These are phyloP conservation scores for Drosophila truncata DNA, from an alignment of 1,140 invertebrate species.

Conservation along the genomic window DNA sequence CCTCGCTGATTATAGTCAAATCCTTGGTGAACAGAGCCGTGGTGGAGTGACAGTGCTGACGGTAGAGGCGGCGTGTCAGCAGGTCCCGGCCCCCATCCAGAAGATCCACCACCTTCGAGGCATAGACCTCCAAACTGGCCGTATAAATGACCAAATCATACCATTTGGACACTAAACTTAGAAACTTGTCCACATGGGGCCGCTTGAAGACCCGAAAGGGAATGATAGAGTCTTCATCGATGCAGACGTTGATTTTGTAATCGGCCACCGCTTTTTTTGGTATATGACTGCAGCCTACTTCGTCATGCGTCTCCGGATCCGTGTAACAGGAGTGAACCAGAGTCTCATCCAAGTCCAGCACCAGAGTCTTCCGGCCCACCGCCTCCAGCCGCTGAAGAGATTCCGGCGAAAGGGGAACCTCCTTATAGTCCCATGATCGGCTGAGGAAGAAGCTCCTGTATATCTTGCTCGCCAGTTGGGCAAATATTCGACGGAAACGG, in stretches of 20 bases:
- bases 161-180: conserved; percentile 56
- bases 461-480: conserved; percentile 4
- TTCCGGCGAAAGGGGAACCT: conserved; percentile 24
- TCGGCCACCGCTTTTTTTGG: conserved; percentile 49
- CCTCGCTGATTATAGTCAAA: conserved; percentile 34
- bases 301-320: conserved; percentile 48
- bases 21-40: conserved; percentile 46
- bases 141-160: conserved; percentile 70
- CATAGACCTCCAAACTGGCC: conserved; percentile 65
- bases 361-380: conserved; percentile 41
- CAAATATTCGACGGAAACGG: conserved; percentile 8
- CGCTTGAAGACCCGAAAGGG: conserved; percentile 61
- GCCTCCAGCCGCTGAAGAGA: not conserved
- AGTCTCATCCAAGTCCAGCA: conserved; percentile 69
- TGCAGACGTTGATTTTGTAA: conserved; percentile 23
- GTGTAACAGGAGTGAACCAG: conserved; percentile 69
- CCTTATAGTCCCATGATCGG: conserved; percentile 8
- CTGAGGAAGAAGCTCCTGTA: not conserved
- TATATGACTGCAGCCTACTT: conserved; percentile 40
- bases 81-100: conserved; percentile 57
- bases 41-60: conserved; percentile 50
- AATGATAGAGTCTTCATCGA: conserved; percentile 14
- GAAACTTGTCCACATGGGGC: conserved; percentile 60
- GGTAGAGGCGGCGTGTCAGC: conserved; percentile 53
- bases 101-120: conserved; percentile 45